Conservation (phyloP, 2,113 vertebrate species). For the Platichthys stellatus region DNA sequence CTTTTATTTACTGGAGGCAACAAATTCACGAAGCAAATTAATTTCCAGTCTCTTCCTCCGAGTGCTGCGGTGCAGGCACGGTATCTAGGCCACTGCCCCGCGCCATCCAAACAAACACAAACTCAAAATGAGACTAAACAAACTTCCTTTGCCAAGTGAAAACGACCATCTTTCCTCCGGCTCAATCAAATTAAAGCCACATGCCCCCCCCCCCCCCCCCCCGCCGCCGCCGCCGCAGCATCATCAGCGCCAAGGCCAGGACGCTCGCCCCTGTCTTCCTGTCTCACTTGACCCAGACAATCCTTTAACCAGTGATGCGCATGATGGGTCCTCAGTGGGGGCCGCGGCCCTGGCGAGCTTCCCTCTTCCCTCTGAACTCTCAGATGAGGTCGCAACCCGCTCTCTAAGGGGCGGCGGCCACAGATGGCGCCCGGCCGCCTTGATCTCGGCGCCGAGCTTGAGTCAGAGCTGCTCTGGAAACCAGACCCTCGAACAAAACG, state of each 20-base stretch:
- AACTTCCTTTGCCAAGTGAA: conserved; percentile 40
- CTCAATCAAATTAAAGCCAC: conserved; percentile 43
- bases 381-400: conserved; percentile 31
- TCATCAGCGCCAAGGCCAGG: background rate
- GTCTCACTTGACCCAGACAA: conserved; percentile 40
- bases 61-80: background rate
- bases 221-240: background rate
- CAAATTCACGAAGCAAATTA: conserved; percentile 12
- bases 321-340: conserved; percentile 44
- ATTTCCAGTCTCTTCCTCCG: conserved; percentile 8
- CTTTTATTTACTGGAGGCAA: conserved; percentile 16
- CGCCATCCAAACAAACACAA: background rate
- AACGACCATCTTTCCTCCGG: conserved; percentile 14
- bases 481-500: conserved; percentile 24
- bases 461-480: conserved; percentile 14
- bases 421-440: conserved; percentile 51
- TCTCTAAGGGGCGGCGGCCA: conserved; percentile 41
- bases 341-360: conserved; percentile 11
- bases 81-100: conserved; percentile 28
- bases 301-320: conserved; percentile 44
- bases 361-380: conserved; percentile 52
- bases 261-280: conserved; percentile 16
- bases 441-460: conserved; percentile 32
- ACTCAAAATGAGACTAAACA: conserved; percentile 9
- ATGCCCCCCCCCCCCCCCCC: background rate